Evolutionary conservation across 2,797 vertebrate genomes (phyloP).

Genomic region (Protosalanx chinensis): DNA sequence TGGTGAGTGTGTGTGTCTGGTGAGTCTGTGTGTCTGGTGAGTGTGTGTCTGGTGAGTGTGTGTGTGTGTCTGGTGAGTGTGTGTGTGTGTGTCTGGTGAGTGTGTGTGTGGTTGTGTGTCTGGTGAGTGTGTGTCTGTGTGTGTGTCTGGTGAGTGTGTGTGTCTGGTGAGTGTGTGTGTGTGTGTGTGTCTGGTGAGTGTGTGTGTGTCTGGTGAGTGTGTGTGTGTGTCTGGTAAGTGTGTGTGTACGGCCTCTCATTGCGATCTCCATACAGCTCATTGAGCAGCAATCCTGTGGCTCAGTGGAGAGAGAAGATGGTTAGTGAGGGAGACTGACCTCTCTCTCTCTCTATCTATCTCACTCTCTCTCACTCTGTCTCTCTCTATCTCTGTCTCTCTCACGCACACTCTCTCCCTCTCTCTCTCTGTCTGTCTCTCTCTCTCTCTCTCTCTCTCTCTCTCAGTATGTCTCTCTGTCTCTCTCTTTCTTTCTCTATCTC

Average conservation of each 20-base stretch:
- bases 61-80: slow-evolving; percentile 15
- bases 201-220: slow-evolving; percentile 13
- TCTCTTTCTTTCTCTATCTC: too few relatives aligned
- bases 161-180: neutral
- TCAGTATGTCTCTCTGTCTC: too few relatives aligned
- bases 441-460: neutral
- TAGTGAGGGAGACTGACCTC: slow-evolving; percentile 36
- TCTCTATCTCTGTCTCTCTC: neutral
- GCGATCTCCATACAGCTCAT: slow-evolving; percentile 63
- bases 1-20: slow-evolving; percentile 25
- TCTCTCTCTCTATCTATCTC: neutral
- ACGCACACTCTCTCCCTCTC: neutral
- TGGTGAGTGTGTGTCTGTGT: slow-evolving; percentile 25
- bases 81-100: slow-evolving; percentile 11
- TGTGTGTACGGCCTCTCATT: slow-evolving; percentile 41
- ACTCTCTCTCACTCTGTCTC: neutral
- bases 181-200: slow-evolving; percentile 21
- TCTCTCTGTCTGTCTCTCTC: neutral
- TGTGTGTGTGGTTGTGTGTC: slow-evolving; percentile 18
- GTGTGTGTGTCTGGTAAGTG: slow-evolving; percentile 24
- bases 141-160: slow-evolving; percentile 18
- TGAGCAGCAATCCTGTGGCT: slow-evolving; percentile 56
- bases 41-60: slow-evolving; percentile 10
- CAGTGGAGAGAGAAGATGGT: slow-evolving; percentile 52
- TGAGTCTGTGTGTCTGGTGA: slow-evolving; percentile 21